Evolutionary conservation across 1,140 invertebrate genomes (phyloP).

Genomic region (Ostrea denselamellosa): DNA sequence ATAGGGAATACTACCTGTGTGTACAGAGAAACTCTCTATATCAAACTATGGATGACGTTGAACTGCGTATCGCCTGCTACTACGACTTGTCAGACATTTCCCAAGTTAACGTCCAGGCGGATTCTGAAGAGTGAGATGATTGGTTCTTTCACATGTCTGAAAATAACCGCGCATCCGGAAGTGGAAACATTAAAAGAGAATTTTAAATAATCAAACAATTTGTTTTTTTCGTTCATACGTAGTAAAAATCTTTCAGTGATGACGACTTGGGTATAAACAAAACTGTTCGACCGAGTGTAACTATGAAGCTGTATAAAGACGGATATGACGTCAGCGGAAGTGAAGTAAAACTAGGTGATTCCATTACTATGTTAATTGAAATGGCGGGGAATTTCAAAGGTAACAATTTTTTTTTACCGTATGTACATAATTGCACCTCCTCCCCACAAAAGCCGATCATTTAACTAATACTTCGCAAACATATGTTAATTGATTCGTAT

Average conservation of each 20-base stretch:
- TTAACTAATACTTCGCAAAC: too few species aligned
- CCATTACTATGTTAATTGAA: constrained; percentile 39
- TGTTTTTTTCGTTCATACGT: neutral
- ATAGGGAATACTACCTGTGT: neutral
- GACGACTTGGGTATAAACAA: neutral
- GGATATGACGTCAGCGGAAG: constrained; percentile 38
- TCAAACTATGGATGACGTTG: neutral
- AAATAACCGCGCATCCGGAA: too few species aligned
- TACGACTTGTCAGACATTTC: neutral
- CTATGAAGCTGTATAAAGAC: constrained; percentile 36
- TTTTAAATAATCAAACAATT: too few species aligned
- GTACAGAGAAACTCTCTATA: neutral
- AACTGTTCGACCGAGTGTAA: constrained; percentile 11
- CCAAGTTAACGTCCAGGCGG: neutral
- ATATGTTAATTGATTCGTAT: too few species aligned
- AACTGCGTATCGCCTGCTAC: neutral
- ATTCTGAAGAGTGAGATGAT: neutral
- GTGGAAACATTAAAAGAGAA: too few species aligned
- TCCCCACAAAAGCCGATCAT: too few species aligned
- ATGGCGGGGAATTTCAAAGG: neutral
- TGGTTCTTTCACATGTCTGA: neutral
- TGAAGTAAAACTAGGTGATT: constrained; percentile 7
- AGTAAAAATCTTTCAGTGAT: neutral
- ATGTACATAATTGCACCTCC: neutral
- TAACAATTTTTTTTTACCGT: neutral